These are phyloP conservation scores for Poecile montanus DNA, from an alignment of 2,797 vertebrate genomes.

Conservation along the genomic window DNA sequence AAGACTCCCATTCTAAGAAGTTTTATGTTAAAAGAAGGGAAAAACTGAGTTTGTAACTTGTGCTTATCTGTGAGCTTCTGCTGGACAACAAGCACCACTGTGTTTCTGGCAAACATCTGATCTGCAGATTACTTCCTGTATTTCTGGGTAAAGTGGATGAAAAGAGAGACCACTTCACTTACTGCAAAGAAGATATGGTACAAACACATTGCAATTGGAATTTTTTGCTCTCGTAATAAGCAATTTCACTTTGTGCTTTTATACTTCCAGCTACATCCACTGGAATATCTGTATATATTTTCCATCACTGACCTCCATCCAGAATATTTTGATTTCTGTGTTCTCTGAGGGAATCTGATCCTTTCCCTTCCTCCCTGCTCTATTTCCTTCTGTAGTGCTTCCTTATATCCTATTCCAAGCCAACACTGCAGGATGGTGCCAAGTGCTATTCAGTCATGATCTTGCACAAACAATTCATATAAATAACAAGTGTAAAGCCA, in stretches of 20 bases:
- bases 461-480: background rate
- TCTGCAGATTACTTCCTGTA: background rate
- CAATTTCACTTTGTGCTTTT: background rate
- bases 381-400: background rate
- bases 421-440: background rate
- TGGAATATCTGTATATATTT: background rate
- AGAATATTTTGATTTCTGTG: background rate
- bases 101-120: background rate
- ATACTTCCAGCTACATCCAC: background rate
- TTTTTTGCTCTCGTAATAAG: background rate
- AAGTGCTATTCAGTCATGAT: background rate
- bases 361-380: background rate
- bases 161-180: background rate
- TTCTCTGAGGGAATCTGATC: background rate
- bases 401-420: background rate
- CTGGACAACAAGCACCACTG: background rate
- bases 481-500: background rate
- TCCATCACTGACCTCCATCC: background rate
- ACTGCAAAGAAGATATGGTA: background rate
- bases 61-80: background rate
- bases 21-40: accelerated
- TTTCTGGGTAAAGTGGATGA: background rate
- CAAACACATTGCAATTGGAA: background rate
- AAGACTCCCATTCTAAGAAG: accelerated
- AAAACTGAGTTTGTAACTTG: background rate